These are phyloP conservation scores for Hemicentrotus pulcherrimus DNA, from an alignment of 35 echinoderm and acorn worm species.

Conservation along the genomic window DNA sequence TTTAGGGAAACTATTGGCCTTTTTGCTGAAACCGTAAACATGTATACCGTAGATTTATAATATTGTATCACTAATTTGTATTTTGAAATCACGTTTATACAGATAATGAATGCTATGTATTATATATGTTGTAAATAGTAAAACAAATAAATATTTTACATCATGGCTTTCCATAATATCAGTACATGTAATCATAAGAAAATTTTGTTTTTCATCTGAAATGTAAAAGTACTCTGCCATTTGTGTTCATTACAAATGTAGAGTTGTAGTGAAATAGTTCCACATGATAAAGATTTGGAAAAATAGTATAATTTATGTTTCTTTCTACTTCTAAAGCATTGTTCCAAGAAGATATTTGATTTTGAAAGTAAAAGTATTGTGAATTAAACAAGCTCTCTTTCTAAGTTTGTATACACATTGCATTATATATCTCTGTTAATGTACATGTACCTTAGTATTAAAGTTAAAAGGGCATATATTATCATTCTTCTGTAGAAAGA, in stretches of 20 bases:
- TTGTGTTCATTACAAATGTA: not conserved
- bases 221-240: not conserved
- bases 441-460: no score
- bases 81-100: not conserved
- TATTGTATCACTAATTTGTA: not conserved
- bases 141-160: not conserved
- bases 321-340: no score
- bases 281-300: no score
- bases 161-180: not conserved
- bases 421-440: no score
- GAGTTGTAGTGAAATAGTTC: not conserved
- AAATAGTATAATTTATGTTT: no score
- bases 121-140: not conserved
- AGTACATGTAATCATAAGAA: not conserved
- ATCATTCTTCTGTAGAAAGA: no score
- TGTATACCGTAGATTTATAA: not conserved
- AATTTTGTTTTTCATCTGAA: not conserved
- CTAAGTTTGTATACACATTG: no score
- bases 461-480: no score
- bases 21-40: not conserved
- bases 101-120: not conserved
- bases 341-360: no score
- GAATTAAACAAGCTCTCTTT: no score
- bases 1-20: not conserved
- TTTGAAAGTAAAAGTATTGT: no score